These are phyloP conservation scores for Drosophila watanabei DNA, from an alignment of 1,140 invertebrate species.

Conservation along the genomic window DNA sequence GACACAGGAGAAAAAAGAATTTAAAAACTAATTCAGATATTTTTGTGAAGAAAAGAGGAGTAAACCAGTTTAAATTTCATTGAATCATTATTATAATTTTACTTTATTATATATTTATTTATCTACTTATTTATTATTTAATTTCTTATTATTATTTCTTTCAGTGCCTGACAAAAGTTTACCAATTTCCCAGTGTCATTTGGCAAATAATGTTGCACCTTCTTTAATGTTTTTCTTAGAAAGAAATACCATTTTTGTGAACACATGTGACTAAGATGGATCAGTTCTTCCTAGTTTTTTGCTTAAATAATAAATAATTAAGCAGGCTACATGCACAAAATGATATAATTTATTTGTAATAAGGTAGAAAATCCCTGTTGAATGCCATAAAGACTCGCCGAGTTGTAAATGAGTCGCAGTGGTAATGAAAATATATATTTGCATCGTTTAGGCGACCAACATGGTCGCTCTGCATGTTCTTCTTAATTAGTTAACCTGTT, in stretches of 20 bases:
- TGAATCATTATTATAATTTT: background rate
- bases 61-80: background rate
- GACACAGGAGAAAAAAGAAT: background rate
- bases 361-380: background rate
- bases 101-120: background rate
- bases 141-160: background rate
- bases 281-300: slow-evolving; percentile 2
- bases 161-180: slow-evolving; percentile 26
- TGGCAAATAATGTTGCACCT: slow-evolving; percentile 34
- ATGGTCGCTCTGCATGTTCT: background rate
- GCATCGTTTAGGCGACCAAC: background rate
- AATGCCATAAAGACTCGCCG: background rate
- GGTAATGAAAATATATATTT: background rate
- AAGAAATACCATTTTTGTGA: background rate
- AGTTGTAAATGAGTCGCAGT: no score
- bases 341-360: background rate
- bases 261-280: slow-evolving; percentile 17
- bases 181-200: slow-evolving; percentile 30
- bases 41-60: background rate
- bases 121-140: background rate
- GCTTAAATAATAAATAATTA: slow-evolving; percentile 17
- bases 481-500: slow-evolving; percentile 43
- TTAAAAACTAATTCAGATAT: background rate
- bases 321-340: background rate
- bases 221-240: background rate